Base-by-base conservation (phyloP, 2,797 vertebrate genomes). In the Pangasius krempfi region DNA sequence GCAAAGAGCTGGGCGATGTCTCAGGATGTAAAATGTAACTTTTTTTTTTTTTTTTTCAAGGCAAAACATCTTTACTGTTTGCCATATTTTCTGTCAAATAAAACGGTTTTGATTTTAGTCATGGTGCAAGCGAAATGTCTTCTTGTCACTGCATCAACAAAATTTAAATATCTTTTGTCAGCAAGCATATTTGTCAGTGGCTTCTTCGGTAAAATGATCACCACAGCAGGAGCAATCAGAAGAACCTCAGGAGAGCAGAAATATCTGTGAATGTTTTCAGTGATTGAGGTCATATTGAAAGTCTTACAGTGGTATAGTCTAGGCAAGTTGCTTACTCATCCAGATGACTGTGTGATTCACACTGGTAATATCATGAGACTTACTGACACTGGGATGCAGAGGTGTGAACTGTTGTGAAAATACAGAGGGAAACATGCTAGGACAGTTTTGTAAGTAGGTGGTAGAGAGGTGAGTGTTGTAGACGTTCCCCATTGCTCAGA, bases 301-400 rank as follows among this genome's bases (percentile, higher is more conserved):
- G 75, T 33, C 50, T 13, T 54, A 16, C 0, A 82, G 22, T 60
- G 60, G n/a, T 54, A 79, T 20, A 58, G 54, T 81, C 54, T 13
- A 37, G 30, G n/a, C 9, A 2, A 25, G 20, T 2, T 82, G 52
- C 54, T 82, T 40, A 37, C 79, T 27, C 33, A 40, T 50, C 14
- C 25, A 84, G 25, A 66, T 66, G 40, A 70, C 9, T 33, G n/a
- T 68, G 64, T 52, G 82, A 70, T 70, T 84, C 83, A 84, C 83
- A 84, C 64, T 47, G 52, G 14, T 52, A 84, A 33, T 84, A 84
- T 68, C 64, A 70, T 52, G 47, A 68, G 44, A 84, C 62, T 52
- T n/a, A 50, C 76, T 62, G 58, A 37, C 66, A 60, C 37, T 75
- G 52, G 75, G 66, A 54, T 50, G 20, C 56, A 84, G 68, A 84